Evolutionary conservation across 2,888 invertebrate species (phyloP).

Genomic region (Tenthredo amoena): DNA sequence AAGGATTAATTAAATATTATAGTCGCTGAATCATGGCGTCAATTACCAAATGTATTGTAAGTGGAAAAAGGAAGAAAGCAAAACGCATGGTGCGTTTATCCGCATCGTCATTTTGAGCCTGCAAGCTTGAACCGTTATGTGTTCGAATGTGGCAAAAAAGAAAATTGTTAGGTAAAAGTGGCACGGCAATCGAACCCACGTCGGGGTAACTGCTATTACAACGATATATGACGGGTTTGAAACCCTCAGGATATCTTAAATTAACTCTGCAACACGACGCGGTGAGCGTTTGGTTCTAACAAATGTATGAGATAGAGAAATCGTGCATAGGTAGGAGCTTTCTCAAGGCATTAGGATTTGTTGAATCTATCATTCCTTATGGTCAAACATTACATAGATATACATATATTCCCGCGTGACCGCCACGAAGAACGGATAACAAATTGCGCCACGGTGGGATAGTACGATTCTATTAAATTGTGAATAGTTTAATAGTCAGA

Average conservation of each 20-base stretch:
- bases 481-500: constrained; percentile 18
- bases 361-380: constrained; percentile 1
- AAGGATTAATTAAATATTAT: constrained; percentile 11
- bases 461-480: constrained; percentile 35
- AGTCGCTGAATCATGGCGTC: constrained; percentile 9
- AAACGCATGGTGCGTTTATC: neutral
- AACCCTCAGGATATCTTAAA: constrained; percentile 32
- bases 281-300: neutral
- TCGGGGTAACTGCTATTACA: constrained; percentile 17
- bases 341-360: neutral
- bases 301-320: constrained; percentile 21
- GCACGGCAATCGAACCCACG: constrained; percentile 11
- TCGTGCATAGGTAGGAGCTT: neutral
- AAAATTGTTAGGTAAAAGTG: constrained; percentile 28
- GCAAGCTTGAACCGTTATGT: constrained; percentile 1
- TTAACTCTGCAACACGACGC: constrained; percentile 13
- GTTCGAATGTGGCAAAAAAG: constrained; percentile 8
- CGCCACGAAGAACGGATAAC: constrained; percentile 10
- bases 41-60: constrained; percentile 10
- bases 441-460: constrained; percentile 19
- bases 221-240: constrained; percentile 13
- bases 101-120: constrained; percentile 12
- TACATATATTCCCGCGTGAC: neutral
- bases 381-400: neutral
- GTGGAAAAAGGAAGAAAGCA: neutral